Conservation (phyloP, 2,797 vertebrate species). For the Tragopan temminckii region DNA sequence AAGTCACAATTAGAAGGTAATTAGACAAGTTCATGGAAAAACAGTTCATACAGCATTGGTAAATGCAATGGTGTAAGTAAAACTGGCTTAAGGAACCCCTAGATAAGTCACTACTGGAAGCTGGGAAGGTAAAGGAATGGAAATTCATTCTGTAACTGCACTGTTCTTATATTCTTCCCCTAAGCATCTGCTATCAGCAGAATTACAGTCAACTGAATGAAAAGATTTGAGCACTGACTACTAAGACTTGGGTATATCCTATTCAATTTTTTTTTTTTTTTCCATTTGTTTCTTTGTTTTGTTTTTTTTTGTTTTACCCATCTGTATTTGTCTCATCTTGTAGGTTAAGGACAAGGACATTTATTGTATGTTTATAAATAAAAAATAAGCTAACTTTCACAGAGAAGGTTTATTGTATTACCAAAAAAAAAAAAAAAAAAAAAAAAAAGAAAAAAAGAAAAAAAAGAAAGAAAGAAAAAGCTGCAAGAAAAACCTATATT, state of each 20-base stretch:
- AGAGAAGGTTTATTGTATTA: neutral
- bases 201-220: neutral
- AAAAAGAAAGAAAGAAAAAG: too few relatives aligned
- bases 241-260: neutral
- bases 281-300: too few relatives aligned
- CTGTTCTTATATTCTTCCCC: neutral
- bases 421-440: neutral
- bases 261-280: neutral
- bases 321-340: neutral
- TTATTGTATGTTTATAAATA: neutral
- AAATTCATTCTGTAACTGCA: neutral
- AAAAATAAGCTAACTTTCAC: neutral
- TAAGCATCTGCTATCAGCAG: neutral
- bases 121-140: neutral
- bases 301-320: neutral
- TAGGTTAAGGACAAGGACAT: neutral
- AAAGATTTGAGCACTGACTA: neutral
- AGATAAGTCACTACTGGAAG: neutral
- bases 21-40: neutral
- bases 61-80: neutral
- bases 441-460: neutral
- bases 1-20: constrained; percentile 19
- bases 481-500: neutral
- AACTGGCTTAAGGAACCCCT: neutral
- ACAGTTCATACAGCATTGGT: neutral